These are phyloP conservation scores for Hypanus sabinus DNA, from an alignment of 2,113 vertebrate genomes.

Conservation along the genomic window DNA sequence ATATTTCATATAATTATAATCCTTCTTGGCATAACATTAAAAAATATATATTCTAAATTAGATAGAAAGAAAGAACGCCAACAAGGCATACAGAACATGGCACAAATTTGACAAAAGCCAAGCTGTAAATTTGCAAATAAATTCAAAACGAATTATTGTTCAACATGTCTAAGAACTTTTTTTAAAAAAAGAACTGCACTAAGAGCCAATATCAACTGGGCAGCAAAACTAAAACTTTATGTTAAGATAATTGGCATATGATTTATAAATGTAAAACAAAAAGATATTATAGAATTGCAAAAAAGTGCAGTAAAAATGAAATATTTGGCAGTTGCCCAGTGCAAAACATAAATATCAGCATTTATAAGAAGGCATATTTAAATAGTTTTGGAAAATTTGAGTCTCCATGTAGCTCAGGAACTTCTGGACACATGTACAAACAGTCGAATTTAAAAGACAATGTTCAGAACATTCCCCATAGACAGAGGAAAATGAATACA, in stretches of 20 bases:
- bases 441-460: background rate
- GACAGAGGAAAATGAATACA: background rate
- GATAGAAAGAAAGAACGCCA: background rate
- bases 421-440: too few species aligned
- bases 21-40: background rate
- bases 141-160: background rate
- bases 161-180: background rate
- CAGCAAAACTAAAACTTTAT: background rate
- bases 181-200: background rate
- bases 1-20: background rate
- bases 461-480: background rate
- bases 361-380: background rate
- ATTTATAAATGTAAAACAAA: background rate
- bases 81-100: background rate
- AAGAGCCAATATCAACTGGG: background rate
- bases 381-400: background rate
- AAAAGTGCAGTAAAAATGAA: background rate
- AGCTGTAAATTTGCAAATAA: background rate
- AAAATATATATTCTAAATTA: background rate
- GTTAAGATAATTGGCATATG: background rate
- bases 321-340: background rate
- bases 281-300: background rate
- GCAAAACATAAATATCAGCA: background rate
- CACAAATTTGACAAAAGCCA: background rate
- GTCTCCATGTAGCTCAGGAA: background rate